Evolutionary conservation across 1,140 invertebrate genomes (phyloP).

Genomic region (Elymnias hypermnestra): DNA sequence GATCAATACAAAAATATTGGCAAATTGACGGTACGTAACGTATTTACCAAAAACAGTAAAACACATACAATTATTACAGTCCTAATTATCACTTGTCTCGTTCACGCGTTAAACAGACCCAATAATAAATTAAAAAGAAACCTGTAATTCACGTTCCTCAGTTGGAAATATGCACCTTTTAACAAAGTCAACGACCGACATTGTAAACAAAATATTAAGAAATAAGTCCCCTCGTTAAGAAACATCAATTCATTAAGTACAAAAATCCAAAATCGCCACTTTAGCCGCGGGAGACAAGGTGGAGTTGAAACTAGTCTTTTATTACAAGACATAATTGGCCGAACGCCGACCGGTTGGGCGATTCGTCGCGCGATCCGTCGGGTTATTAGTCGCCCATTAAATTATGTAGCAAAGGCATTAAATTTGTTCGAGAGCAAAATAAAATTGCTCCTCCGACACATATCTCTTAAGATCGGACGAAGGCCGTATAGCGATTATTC

Average conservation of each 20-base stretch:
- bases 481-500: constrained; percentile 13
- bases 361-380: constrained; percentile 47
- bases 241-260: constrained; percentile 3
- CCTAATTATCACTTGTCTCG: too few species aligned
- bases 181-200: background rate
- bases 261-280: constrained; percentile 12
- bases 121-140: too few species aligned
- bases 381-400: constrained; percentile 52
- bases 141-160: too few species aligned
- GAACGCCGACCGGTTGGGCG: constrained; percentile 31
- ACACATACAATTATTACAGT: too few species aligned
- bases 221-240: background rate
- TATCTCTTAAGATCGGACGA: constrained; percentile 12
- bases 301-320: constrained; percentile 23
- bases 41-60: too few species aligned
- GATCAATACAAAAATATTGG: too few species aligned
- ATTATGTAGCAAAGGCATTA: constrained; percentile 46
- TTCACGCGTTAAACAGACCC: too few species aligned
- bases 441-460: constrained; percentile 49
- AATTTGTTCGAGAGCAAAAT: constrained; percentile 43
- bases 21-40: too few species aligned
- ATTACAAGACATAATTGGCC: constrained; percentile 22
- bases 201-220: constrained; percentile 4
- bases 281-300: constrained; percentile 19
- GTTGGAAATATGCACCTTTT: too few species aligned